Conservation (phyloP, 2,113 vertebrate genomes). For the Malurus alboscapulatus region DNA sequence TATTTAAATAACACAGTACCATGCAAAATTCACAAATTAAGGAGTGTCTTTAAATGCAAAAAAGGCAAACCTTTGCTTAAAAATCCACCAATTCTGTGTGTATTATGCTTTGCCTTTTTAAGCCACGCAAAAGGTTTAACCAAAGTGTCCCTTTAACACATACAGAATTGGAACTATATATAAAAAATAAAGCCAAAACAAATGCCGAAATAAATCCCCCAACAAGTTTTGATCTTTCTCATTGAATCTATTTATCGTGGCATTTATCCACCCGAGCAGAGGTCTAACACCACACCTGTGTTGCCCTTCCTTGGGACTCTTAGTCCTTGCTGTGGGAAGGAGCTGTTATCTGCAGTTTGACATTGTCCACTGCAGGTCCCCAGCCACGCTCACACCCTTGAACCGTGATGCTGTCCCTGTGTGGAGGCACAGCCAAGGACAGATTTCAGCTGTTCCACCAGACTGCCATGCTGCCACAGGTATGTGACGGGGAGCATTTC, state of each 20-base stretch:
- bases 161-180: neutral
- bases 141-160: conserved; percentile 42
- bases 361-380: neutral
- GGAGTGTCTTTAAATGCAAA: conserved; percentile 13
- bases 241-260: neutral
- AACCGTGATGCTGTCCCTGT: rapidly evolving
- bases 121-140: conserved; percentile 36
- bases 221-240: neutral
- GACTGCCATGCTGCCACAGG: neutral
- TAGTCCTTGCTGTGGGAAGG: neutral
- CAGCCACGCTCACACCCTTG: neutral
- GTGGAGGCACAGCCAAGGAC: neutral
- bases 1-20: conserved; percentile 21
- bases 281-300: neutral
- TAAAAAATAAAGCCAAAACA: neutral
- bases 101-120: neutral
- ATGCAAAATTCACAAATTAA: conserved; percentile 24
- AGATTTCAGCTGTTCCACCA: neutral
- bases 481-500: rapidly evolving
- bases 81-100: neutral
- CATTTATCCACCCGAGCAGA: neutral
- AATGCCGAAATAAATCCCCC: neutral
- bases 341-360: neutral
- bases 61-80: conserved; percentile 21
- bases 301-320: neutral